These are phyloP conservation scores for Leptoclinus maculatus DNA, from an alignment of 2,797 vertebrate species.

Conservation along the genomic window DNA sequence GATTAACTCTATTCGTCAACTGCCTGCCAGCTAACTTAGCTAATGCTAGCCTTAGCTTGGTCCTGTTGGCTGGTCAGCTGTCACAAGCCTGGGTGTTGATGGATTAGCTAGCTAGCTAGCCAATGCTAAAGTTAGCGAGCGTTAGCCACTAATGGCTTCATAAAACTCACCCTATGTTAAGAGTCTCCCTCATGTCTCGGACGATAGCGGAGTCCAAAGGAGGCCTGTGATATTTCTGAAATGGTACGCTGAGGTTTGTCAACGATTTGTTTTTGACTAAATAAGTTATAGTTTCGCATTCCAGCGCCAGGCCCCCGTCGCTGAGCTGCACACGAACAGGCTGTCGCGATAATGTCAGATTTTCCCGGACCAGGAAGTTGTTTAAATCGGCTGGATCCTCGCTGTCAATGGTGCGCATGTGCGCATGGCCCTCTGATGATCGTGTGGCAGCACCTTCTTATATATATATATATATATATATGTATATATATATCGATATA, in stretches of 20 bases:
- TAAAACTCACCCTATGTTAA: slow-evolving; percentile 65
- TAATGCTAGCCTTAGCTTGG: slow-evolving; percentile 60
- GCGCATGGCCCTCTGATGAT: background rate
- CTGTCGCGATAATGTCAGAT: slow-evolving; percentile 77
- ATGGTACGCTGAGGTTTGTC: slow-evolving; percentile 5
- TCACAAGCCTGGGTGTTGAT: slow-evolving; percentile 71
- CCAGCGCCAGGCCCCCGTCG: slow-evolving; percentile 70
- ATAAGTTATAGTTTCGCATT: slow-evolving; percentile 77
- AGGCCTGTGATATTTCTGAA: slow-evolving; percentile 5
- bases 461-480: too few species aligned
- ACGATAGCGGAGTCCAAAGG: slow-evolving; percentile 37
- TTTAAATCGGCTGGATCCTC: slow-evolving; percentile 29
- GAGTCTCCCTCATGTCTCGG: slow-evolving; percentile 42
- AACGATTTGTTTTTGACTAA: slow-evolving; percentile 37
- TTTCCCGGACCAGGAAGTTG: slow-evolving; percentile 73
- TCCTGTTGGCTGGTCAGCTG: slow-evolving; percentile 71
- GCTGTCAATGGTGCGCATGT: slow-evolving; percentile 52
- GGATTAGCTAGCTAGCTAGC: slow-evolving; percentile 72
- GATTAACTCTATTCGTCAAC: slow-evolving; percentile 44
- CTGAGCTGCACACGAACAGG: slow-evolving; percentile 44
- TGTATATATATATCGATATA: too few species aligned
- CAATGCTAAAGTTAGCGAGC: slow-evolving; percentile 60
- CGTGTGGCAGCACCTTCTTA: background rate
- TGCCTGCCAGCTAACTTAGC: slow-evolving; percentile 57
- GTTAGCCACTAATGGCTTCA: slow-evolving; percentile 30